These are phyloP conservation scores for Drosophila saltans DNA, from an alignment of 1,140 invertebrate genomes.

Conservation along the genomic window DNA sequence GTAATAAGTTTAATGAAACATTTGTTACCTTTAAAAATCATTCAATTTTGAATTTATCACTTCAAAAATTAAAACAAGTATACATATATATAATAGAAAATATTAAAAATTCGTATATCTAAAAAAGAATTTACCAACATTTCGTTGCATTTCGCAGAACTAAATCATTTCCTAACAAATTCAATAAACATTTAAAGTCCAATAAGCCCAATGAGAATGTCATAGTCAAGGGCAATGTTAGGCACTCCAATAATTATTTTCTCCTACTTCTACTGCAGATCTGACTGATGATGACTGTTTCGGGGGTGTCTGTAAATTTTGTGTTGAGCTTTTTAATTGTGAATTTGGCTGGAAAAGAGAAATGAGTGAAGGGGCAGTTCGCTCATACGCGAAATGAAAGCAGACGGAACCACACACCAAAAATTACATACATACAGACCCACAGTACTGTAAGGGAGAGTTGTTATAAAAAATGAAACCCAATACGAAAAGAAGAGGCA, in stretches of 20 bases:
- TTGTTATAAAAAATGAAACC: constrained; percentile 57
- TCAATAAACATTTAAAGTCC: neutral
- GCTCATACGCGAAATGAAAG: constrained; percentile 79
- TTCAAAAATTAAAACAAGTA: too few relatives aligned
- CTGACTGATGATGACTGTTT: constrained; percentile 53
- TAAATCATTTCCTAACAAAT: neutral
- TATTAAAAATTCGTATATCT: too few relatives aligned
- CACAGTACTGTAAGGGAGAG: neutral
- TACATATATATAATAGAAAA: too few relatives aligned
- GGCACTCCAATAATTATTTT: neutral
- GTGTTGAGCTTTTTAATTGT: constrained; percentile 83
- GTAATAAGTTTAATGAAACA: too few relatives aligned
- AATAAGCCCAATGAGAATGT: neutral
- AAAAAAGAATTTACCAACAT: too few relatives aligned
- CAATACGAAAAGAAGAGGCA: constrained; percentile 54
- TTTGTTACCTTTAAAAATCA: too few relatives aligned
- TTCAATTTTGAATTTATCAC: too few relatives aligned
- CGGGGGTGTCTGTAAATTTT: constrained; percentile 65
- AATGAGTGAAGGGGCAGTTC: neutral
- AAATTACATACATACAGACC: constrained; percentile 37
- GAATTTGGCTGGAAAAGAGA: constrained; percentile 50
- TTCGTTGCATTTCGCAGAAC: too few relatives aligned
- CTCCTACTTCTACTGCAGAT: neutral
- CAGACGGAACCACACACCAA: constrained; percentile 61
- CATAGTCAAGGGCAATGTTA: neutral